These are phyloP conservation scores for Scaptomyza montana DNA, from an alignment of 1,140 invertebrate species.

Conservation along the genomic window DNA sequence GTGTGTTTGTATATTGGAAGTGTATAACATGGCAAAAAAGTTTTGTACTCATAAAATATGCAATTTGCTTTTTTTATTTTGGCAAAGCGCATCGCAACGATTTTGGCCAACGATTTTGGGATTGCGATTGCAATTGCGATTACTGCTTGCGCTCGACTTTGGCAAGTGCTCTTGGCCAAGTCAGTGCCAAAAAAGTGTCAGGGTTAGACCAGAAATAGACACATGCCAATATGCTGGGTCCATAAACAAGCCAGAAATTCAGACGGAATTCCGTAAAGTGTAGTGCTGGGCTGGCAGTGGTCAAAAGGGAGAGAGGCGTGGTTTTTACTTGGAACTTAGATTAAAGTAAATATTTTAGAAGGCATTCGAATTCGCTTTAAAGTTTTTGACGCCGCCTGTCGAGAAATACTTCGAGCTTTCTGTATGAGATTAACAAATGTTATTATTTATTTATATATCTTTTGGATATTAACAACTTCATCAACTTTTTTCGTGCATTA, in stretches of 20 bases:
- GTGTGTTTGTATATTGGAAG: conserved; percentile 8
- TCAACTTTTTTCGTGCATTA: no score
- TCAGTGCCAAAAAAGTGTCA: conserved; percentile 73
- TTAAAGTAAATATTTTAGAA: no score
- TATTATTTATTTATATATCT: no score
- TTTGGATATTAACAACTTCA: no score
- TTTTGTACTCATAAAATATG: conserved; percentile 75
- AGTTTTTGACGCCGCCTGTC: neutral
- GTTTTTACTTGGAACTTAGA: neutral
- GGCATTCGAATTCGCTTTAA: conserved; percentile 7
- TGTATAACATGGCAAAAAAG: conserved; percentile 69
- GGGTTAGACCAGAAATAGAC: conserved; percentile 74
- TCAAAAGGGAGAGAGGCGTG: no score
- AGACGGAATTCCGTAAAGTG: conserved; percentile 3
- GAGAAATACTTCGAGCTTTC: neutral
- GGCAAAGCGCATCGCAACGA: conserved; percentile 62
- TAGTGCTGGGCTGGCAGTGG: neutral
- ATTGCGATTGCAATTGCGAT: conserved; percentile 30
- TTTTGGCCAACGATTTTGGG: conserved; percentile 42
- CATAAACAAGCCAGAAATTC: conserved; percentile 58
- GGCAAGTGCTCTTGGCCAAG: conserved; percentile 38
- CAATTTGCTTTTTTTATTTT: conserved; percentile 54
- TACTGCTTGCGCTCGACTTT: conserved; percentile 43
- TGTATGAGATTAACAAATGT: no score
- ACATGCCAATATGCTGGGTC: conserved; percentile 71